phyloP scores from a whole-genome alignment of 2,888 invertebrate genomes.

The Selenia dentaria region DNA sequence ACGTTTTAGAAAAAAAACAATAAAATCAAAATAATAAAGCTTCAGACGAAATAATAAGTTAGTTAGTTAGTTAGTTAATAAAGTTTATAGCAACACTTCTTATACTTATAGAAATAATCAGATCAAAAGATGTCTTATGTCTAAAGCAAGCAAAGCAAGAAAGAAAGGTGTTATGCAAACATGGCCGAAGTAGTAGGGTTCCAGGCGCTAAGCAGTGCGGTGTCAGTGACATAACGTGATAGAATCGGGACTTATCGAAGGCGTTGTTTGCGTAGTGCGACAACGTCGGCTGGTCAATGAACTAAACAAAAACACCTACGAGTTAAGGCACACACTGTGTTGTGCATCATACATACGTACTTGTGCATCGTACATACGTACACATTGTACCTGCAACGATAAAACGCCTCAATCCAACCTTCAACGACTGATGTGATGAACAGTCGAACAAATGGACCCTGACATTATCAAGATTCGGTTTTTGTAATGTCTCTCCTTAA shows the following conservation, averaged over 20 bases:
- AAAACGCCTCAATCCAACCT: slow-evolving; percentile 30
- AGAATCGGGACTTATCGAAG: slow-evolving; percentile 79
- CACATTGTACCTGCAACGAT: slow-evolving; percentile 17
- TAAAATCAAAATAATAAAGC: no score
- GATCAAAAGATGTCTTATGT: not conserved
- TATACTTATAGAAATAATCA: no score
- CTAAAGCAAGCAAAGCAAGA: no score
- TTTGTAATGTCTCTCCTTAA: no score
- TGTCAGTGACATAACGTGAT: slow-evolving; percentile 73
- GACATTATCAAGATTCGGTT: no score
- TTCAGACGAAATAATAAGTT: no score
- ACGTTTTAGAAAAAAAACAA: no score
- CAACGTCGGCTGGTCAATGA: slow-evolving; percentile 77
- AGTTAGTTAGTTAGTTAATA: no score
- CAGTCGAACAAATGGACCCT: no score
- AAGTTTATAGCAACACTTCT: no score
- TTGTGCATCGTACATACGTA: no score
- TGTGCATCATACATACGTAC: slow-evolving; percentile 33
- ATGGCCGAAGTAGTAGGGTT: slow-evolving; percentile 19
- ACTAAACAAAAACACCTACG: slow-evolving; percentile 81
- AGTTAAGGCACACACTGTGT: slow-evolving; percentile 53
- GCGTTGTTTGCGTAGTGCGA: slow-evolving; percentile 77
- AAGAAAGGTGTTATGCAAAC: slow-evolving; percentile 30
- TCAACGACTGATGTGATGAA: no score
- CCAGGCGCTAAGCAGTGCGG: slow-evolving; percentile 54